Evolutionary conservation across 2,113 vertebrate species (phyloP), one percentile per base, ranked within the genome.

Genomic region (Rafetus swinhoei): DNA sequence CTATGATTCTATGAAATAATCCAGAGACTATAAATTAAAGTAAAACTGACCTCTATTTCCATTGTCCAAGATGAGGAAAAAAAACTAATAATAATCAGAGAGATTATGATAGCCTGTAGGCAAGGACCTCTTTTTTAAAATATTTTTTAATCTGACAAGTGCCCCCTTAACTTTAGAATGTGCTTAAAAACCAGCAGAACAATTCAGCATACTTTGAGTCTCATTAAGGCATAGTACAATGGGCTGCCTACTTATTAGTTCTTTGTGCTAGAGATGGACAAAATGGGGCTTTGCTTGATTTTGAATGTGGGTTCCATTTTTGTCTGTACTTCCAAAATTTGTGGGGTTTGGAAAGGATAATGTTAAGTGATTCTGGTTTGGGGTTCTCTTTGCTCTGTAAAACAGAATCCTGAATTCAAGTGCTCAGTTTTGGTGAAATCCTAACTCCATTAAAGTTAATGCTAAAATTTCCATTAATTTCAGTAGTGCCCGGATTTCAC

Each of bases 261-360:
- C 60, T 22, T 24, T 2, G 11, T 3, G 3, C 3, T 35, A 13
- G 11, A 69, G 53, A 1, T 0, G 24, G 62, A 32, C 8, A 19
- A 76, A 50, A 50, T 76, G 24, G 22, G 74, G 39, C 74, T 77
- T 39, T 12, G 39, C 45, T 77, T 25, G 22, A 39, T 77, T 77
- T 77, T 27, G 57, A 10, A 52, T 2, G 4, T 9, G 7, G 0
- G 0, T 29, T 15, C 72, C 1, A 1, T 5, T 12, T 72, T 29
- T 2, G 1, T 2, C 59, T 29, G 3, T 19, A 35, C 27, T 50
- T 57, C 45, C 56, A 9, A 72, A 52, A 3, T 0, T 1, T 2
- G 39, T 35, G 81, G 39, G 57, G 39, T 13, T 8, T n/a, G 22
- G 32, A 50, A 21, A 62, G 52, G 16, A 2, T 35, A 35, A 52